Base-by-base conservation (phyloP, 2,113 vertebrate genomes). In the Mugil cephalus region DNA sequence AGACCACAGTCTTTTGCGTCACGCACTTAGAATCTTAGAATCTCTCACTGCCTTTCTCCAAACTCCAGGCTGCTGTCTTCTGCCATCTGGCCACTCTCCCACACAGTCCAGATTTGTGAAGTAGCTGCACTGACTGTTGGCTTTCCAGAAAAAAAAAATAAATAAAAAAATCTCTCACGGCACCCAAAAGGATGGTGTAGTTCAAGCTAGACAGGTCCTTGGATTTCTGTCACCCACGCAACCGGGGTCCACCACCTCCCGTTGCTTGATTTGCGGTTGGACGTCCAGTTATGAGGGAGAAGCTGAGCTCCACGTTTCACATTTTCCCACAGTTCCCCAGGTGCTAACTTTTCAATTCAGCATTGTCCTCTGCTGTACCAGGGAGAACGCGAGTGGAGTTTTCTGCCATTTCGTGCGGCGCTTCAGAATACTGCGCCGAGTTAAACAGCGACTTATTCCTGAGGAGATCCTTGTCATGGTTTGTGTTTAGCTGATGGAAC, bases 71-170 rank as follows among this genome's bases (percentile, higher is more conserved):
- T 82, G 83, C 79, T 69, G 59, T 81, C 77, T 81, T 34, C 72
- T 76, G 79, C 87, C 89, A 91, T 88, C 87, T 91, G 87, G 82
- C 65, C 65, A n/a, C 67, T 85, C 84, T 82, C 87, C 85, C 85
- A 91, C 85, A 80, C 81, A 86, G 80, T 87, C 71, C 82, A 82
- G 83, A 87, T 84, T 84, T 89, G 83, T 91, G 82, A 88, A 84
- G 73, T 63, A 30, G 77, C 63, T 61, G 77, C 72, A 68, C 77
- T 74, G 83, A 89, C 69, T 80, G 63, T 85, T 67, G 80, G 75
- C 52, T 76, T 63, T 77, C 83, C 76, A 81, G 74, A 76, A 77
- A 82, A 62, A 50, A 69, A 64, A 67, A 61, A n/a, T n/a, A n/a
- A n/a, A n/a, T n/a, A n/a, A n/a, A n/a, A n/a, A 75, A 69, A 53